Base-by-base conservation (phyloP, 2,113 vertebrate genomes). In the Psilopsiagon aurifrons region DNA sequence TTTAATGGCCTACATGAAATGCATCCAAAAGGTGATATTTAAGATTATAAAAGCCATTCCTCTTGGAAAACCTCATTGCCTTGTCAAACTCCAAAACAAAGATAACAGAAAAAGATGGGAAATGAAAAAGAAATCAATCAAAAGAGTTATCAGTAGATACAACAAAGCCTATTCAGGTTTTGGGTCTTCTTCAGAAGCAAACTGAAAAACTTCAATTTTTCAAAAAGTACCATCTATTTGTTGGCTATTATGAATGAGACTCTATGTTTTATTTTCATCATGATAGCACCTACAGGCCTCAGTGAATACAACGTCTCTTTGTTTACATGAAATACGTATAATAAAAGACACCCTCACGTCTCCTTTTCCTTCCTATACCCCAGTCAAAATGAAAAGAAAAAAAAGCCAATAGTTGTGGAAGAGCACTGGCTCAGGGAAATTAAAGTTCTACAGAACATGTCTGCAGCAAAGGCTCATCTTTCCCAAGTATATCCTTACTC, bases 1-100 rank as follows among this genome's bases (percentile, higher is more conserved):
- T 71, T 80, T 16, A 6, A 80, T 54, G 90, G 51, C 14, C 41
- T 66, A 47, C 76, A 68, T 97, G 79, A 96, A 96, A 83, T 92
- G 41, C 51, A 79, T 78, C 81, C 79, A 89, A 86, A 97, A 84
- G 76, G 82, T 93, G 93, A 81, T 95, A 91, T 75, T 95, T 76
- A 66, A 92, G 93, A 96, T n/a, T 95, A 46, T 90, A 96, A 95
- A 66, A 91, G 83, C 64, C 76, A 85, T 92, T 94, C 24, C 39
- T 92, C 64, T 91, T 88, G 64, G 88, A 91, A 96, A 97, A 91
- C 75, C 46, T 84, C 28, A 51, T 39, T 81, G 51, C 37, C 66
- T 84, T 55, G 95, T 77, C 47, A 84, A 92, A 62, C 49, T 73
- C 33, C 28, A 92, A 92, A 95, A 95, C 23, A 37, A 87, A 95